Conservation (phyloP, 2,797 vertebrate species). For the Halcyon badia region DNA sequence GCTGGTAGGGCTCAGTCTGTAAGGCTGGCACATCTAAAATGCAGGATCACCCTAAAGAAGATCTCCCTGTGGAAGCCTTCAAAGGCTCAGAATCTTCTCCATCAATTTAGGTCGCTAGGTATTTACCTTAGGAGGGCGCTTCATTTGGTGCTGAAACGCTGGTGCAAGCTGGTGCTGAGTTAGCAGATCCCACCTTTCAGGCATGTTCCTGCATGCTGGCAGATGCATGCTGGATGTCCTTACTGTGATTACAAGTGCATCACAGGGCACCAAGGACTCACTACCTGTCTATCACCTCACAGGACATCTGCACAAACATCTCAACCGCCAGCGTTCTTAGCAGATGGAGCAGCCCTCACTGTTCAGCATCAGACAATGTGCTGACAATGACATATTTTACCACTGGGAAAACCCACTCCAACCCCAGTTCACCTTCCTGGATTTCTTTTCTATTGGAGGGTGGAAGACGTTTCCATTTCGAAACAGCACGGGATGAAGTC, state of each 20-base stretch:
- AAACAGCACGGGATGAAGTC: not conserved
- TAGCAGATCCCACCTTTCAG: not conserved
- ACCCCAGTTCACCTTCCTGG: not conserved
- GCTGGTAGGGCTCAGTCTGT: not conserved
- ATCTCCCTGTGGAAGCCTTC: not conserved
- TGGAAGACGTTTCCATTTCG: not conserved
- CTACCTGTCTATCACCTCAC: not conserved
- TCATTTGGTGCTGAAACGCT: not conserved
- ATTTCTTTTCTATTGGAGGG: not conserved
- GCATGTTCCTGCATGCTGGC: slow-evolving; percentile 14
- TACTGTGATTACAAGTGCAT: not conserved
- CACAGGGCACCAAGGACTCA: not conserved
- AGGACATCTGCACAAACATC: not conserved
- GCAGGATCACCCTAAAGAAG: not conserved
- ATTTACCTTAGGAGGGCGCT: not conserved
- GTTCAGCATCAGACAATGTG: not conserved
- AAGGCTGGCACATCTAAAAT: not conserved
- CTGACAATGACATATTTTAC: not conserved
- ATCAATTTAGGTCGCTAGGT: not conserved
- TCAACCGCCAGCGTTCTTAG: not conserved
- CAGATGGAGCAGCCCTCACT: not conserved
- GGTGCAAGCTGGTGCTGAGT: not conserved
- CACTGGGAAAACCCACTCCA: not conserved
- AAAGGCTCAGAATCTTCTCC: not conserved
- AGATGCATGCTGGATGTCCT: not conserved